phyloP scores from a whole-genome alignment of 2,797 vertebrate genomes.

The Parotocinclus haroldoi region DNA sequence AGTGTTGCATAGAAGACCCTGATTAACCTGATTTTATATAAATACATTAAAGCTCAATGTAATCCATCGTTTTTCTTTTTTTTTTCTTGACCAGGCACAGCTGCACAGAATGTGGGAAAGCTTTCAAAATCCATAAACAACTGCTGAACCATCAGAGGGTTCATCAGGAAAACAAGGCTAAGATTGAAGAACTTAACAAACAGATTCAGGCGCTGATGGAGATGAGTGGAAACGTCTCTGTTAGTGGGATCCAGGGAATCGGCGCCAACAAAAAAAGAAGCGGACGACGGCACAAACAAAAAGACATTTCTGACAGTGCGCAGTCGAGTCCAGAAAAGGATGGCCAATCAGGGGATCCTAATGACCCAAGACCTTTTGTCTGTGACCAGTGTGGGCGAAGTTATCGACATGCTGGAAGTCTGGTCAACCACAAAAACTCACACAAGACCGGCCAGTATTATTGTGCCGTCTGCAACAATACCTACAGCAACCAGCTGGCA shows the following conservation, averaged over 20 bases:
- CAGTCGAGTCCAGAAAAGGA: slow-evolving; percentile 35
- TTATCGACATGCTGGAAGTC: slow-evolving; percentile 72
- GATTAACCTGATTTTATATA: no score
- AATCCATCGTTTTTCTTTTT: not conserved
- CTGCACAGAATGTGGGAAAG: slow-evolving; percentile 80
- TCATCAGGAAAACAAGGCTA: slow-evolving; percentile 78
- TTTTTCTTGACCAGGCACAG: slow-evolving; percentile 58
- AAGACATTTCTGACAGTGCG: slow-evolving; percentile 31
- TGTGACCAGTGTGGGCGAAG: slow-evolving; percentile 72
- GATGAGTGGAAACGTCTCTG: slow-evolving; percentile 64
- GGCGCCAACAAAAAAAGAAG: slow-evolving; percentile 51
- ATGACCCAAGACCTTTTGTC: slow-evolving; percentile 65
- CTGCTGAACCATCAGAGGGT: slow-evolving; percentile 83
- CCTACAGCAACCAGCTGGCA: slow-evolving; percentile 79
- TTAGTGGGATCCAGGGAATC: slow-evolving; percentile 52
- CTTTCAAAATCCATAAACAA: slow-evolving; percentile 84
- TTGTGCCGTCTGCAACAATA: slow-evolving; percentile 80
- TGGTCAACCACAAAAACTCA: slow-evolving; percentile 83
- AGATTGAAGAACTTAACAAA: slow-evolving; percentile 75
- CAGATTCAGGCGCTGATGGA: slow-evolving; percentile 75
- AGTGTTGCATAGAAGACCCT: no score
- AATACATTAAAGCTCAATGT: no score
- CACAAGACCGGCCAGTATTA: slow-evolving; percentile 80
- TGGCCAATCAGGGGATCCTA: slow-evolving; percentile 41
- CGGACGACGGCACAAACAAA: slow-evolving; percentile 42